Evolutionary conservation across 1,140 invertebrate species (phyloP).

Genomic region (Drosophila nigrodunni): DNA sequence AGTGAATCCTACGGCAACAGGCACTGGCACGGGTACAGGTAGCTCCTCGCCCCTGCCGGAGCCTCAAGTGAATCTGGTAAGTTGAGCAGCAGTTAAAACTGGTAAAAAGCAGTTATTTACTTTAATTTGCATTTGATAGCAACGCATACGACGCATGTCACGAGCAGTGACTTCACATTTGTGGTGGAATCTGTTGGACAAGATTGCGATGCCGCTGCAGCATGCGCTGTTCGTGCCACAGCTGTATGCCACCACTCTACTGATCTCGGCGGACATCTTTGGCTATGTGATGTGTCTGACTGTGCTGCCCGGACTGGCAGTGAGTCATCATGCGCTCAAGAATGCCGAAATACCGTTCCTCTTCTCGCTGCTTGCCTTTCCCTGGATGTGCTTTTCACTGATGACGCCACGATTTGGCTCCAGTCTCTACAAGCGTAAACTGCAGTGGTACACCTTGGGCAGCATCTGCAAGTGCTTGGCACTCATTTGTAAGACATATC

Average conservation of each 20-base stretch:
- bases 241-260: conserved; percentile 75
- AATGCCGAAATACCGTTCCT: conserved; percentile 83
- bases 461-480: conserved; percentile 77
- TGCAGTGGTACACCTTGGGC: conserved; percentile 79
- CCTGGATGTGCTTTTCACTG: conserved; percentile 84
- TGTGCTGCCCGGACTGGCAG: conserved; percentile 74
- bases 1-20: conserved; percentile 32
- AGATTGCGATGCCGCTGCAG: conserved; percentile 76
- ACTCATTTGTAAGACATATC: conserved; percentile 69
- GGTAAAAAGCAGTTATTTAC: neutral
- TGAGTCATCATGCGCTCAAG: conserved; percentile 76
- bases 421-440: conserved; percentile 74
- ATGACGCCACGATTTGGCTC: conserved; percentile 82
- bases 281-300: conserved; percentile 84
- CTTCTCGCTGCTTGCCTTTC: conserved; percentile 81
- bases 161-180: conserved; percentile 67
- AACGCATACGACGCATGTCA: conserved; percentile 73
- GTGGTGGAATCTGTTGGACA: conserved; percentile 77
- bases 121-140: conserved; percentile 33
- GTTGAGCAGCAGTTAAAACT: neutral
- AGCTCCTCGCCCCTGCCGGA: conserved; percentile 62
- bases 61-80: conserved; percentile 67
- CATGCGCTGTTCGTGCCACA: conserved; percentile 75
- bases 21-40: conserved; percentile 57
- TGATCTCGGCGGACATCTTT: conserved; percentile 80